Conservation (phyloP, 2,113 vertebrate genomes). For the Dolichotis patagonum region DNA sequence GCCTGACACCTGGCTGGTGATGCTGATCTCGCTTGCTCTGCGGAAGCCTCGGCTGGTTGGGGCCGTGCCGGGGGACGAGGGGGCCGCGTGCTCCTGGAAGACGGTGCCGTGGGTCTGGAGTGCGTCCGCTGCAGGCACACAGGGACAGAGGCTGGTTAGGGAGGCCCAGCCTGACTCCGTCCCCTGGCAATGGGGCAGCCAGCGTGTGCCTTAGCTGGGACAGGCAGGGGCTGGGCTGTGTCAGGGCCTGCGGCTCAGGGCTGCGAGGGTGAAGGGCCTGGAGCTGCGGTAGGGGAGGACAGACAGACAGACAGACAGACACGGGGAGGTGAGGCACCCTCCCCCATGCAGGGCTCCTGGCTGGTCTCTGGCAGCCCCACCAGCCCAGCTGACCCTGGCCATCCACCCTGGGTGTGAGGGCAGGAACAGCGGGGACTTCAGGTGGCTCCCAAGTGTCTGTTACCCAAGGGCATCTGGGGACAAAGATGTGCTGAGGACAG, state of each 20-base stretch:
- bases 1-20: conserved; percentile 98
- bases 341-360: background rate
- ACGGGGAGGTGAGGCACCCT: conserved; percentile 19
- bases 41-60: conserved; percentile 93
- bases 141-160: conserved; percentile 83
- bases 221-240: background rate
- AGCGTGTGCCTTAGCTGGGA: background rate
- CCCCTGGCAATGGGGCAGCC: background rate
- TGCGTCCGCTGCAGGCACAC: conserved; percentile 94
- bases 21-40: conserved; percentile 98
- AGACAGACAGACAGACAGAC: background rate
- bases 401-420: background rate
- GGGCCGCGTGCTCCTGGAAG: conserved; percentile 95
- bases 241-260: background rate
- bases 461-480: background rate
- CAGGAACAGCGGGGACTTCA: background rate
- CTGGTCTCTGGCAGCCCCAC: background rate
- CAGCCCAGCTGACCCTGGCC: too few species aligned
- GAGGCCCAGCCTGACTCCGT: conserved; percentile 68
- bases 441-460: background rate
- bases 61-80: conserved; percentile 93
- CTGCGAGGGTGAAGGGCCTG: background rate
- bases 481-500: background rate
- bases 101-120: conserved; percentile 96
- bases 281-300: background rate